These are phyloP conservation scores for Yponomeuta plumbellus DNA, from an alignment of 2,888 invertebrate species.

Conservation along the genomic window DNA sequence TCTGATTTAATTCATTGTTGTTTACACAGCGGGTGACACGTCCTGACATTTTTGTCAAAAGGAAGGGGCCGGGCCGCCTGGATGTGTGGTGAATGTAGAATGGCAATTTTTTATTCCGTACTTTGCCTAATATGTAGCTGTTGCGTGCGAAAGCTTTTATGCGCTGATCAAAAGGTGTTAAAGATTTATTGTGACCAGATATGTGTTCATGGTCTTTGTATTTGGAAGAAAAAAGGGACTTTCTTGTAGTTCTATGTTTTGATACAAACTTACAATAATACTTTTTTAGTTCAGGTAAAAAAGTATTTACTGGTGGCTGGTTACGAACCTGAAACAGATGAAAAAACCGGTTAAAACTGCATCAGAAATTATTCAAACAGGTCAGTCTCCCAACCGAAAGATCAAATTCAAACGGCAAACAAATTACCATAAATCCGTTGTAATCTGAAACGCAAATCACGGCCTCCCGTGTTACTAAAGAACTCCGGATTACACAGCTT, in stretches of 20 bases:
- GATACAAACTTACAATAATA: not conserved
- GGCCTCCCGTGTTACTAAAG: not conserved
- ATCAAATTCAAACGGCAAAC: conserved; percentile 7
- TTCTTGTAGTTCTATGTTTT: not conserved
- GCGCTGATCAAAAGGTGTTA: not conserved
- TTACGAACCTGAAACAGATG: not conserved
- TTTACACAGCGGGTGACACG: conserved; percentile 58
- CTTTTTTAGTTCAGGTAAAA: not conserved
- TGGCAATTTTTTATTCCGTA: conserved; percentile 8
- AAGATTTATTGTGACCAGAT: not conserved
- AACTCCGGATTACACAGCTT: not conserved
- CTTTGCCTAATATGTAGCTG: conserved; percentile 6
- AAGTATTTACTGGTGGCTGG: not conserved
- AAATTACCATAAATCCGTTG: conserved; percentile 5
- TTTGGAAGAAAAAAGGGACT: not conserved
- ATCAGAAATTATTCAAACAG: not conserved
- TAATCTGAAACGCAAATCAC: conserved; percentile 1
- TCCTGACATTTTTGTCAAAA: conserved; percentile 41
- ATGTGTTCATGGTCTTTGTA: not conserved
- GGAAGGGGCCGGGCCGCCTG: conserved; percentile 1
- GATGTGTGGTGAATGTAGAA: conserved; percentile 6
- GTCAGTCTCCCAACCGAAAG: not conserved
- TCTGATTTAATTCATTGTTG: conserved; percentile 70
- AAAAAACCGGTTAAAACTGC: not conserved
- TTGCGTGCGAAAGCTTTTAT: conserved; percentile 11